Evolutionary conservation across 1,140 invertebrate genomes (phyloP).

Genomic region (Dufourea novaeangliae): DNA sequence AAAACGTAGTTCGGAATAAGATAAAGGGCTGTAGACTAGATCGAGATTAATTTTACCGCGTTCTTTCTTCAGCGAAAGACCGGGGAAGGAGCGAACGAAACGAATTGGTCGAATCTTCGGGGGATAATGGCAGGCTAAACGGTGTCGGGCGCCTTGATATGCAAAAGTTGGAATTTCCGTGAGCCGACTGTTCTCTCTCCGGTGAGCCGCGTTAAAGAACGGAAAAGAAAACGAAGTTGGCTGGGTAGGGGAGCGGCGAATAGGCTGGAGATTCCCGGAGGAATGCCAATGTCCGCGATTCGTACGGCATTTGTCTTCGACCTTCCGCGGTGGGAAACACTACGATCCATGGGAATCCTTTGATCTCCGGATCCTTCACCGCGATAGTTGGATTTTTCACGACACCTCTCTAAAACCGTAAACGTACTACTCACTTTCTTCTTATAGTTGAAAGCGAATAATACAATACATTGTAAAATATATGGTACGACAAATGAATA

Average conservation of each 20-base stretch:
- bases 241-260: constrained; percentile 27
- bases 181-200: constrained; percentile 13
- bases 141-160: constrained; percentile 67
- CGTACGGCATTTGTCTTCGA: constrained; percentile 59
- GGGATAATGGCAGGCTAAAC: constrained; percentile 61
- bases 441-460: no score
- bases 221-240: constrained; percentile 35
- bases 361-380: constrained; percentile 42
- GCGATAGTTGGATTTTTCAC: constrained; percentile 19
- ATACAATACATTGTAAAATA: no score
- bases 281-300: constrained; percentile 60
- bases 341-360: constrained; percentile 45
- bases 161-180: constrained; percentile 66
- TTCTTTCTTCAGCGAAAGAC: constrained; percentile 7
- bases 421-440: no score
- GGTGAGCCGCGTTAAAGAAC: constrained; percentile 32
- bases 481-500: no score
- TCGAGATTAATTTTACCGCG: background rate
- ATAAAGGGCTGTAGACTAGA: no score
- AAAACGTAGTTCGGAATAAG: no score
- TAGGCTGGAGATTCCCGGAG: constrained; percentile 18
- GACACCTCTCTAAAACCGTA: no score
- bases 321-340: constrained; percentile 6
- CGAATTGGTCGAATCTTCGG: constrained; percentile 52
- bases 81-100: constrained; percentile 17